Percentiles rank a stretch among this genome's conserved stretches.
Evolutionary conservation across 1,140 invertebrate species (phyloP).

Genomic region (Caenorhabditis inopinata): DNA sequence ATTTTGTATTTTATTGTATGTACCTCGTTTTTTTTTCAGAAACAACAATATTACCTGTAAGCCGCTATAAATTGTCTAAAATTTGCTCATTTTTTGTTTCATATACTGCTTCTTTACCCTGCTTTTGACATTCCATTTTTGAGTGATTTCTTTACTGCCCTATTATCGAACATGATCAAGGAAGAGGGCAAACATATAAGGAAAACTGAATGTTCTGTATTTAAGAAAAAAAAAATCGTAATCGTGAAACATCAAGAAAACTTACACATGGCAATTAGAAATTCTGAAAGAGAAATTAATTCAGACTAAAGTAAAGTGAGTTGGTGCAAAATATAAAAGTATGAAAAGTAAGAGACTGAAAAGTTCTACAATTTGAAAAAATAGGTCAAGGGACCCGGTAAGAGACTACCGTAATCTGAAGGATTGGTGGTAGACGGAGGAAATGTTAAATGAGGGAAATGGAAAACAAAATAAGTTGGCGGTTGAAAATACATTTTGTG

Average conservation of each 20-base stretch:
- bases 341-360: too few species aligned
- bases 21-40: background rate
- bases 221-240: background rate
- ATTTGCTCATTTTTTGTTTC: too few species aligned
- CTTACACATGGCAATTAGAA: too few species aligned
- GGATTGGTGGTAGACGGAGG: background rate
- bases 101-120: too few species aligned
- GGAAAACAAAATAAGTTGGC: background rate
- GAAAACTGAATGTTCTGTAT: background rate
- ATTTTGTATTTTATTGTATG: too few species aligned
- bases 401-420: conserved; percentile 21
- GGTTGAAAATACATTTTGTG: conserved; percentile 23
- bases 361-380: too few species aligned
- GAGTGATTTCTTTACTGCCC: too few species aligned
- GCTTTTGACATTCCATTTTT: too few species aligned
- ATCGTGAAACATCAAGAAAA: background rate
- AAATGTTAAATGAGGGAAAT: background rate
- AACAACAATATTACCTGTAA: background rate
- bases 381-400: background rate
- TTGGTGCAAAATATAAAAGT: background rate
- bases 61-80: background rate
- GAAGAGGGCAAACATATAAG: background rate
- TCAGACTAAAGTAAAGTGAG: background rate
- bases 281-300: background rate
- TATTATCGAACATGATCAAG: too few species aligned